These are phyloP conservation scores for Enteromius radiatus DNA, from an alignment of 2,797 vertebrate species.

Conservation along the genomic window DNA sequence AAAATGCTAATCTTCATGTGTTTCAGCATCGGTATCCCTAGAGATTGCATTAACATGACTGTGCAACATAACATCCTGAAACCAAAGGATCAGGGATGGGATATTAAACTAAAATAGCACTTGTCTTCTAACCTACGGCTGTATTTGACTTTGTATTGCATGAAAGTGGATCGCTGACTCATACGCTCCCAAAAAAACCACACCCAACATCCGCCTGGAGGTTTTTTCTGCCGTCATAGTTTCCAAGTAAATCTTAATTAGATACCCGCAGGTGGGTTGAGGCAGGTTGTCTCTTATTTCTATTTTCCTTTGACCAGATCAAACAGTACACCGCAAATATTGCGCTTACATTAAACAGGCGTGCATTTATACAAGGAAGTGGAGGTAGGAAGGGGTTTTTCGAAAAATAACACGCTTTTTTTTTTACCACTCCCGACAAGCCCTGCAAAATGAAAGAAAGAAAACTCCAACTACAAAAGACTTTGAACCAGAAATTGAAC, in stretches of 20 bases:
- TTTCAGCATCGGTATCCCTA: background rate
- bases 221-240: slow-evolving; percentile 19
- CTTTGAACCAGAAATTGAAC: background rate
- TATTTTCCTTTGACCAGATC: background rate
- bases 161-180: slow-evolving; percentile 17
- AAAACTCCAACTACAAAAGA: background rate
- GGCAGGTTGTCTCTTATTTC: background rate
- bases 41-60: background rate
- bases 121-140: background rate
- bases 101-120: slow-evolving; percentile 24
- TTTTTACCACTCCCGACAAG: slow-evolving; percentile 3
- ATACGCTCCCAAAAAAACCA: slow-evolving; percentile 10
- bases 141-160: background rate
- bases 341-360: background rate
- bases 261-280: background rate
- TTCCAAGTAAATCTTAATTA: slow-evolving; percentile 11
- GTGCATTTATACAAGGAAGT: slow-evolving; percentile 37
- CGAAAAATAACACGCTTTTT: background rate
- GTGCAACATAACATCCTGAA: slow-evolving; percentile 3
- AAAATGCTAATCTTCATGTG: background rate
- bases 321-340: background rate
- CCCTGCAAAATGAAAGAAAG: slow-evolving; percentile 1
- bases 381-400: slow-evolving; percentile 37
- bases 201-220: background rate
- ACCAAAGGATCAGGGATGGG: background rate